Evolutionary conservation across 2,113 vertebrate genomes (phyloP), one percentile per base, ranked within the genome.

Genomic region (Pogonocichla stellata): DNA sequence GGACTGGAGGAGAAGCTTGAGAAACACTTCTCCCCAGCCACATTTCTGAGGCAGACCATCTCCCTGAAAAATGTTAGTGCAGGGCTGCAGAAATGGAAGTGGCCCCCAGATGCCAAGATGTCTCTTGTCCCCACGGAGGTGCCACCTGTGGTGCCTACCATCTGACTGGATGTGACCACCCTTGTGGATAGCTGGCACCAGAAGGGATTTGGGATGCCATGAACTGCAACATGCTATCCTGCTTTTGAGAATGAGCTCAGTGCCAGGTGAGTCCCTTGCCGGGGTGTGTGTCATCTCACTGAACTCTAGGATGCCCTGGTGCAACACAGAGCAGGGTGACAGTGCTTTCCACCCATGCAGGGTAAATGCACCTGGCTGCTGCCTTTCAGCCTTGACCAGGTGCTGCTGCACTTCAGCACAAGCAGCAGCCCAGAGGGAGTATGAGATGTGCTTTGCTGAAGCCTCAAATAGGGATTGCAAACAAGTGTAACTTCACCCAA

Each of bases 281-380:
- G 0, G 43, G 31, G 8, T 25, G 12, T 54, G 31, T 48, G 9
- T 62, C 58, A 69, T 64, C 54, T 80, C 58, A 6, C 48, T 82
- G 72, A 69, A 67, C 25, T 50, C 51, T 12, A 56, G 79, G 62
- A 24, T 0, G 1, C 22, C 10, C 12, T 64, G 47, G 38, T 2
- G 4, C 0, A 0, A 54, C 8, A 5, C 7, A 7, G 69, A 53
- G 45, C 6, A 3, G 26, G 28, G 43, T 0, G 1, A 60, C 26
- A 19, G 53, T 6, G 7, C 57, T 65, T 92, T 28, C 24, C n/a
- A 48, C 16, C 20, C 36, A n/a, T 0, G 0, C 3, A 2, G 11
- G 23, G 20, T 61, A 60, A 79, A 31, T 18, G 62, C 33, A 51
- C 33, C 13, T n/a, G 43, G 45, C 71, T 3, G 0, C 54, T 71